Percentiles rank a stretch among this genome's conserved stretches.
phyloP scores from a whole-genome alignment of 2,797 vertebrate species.

The Cossypha caffra region DNA sequence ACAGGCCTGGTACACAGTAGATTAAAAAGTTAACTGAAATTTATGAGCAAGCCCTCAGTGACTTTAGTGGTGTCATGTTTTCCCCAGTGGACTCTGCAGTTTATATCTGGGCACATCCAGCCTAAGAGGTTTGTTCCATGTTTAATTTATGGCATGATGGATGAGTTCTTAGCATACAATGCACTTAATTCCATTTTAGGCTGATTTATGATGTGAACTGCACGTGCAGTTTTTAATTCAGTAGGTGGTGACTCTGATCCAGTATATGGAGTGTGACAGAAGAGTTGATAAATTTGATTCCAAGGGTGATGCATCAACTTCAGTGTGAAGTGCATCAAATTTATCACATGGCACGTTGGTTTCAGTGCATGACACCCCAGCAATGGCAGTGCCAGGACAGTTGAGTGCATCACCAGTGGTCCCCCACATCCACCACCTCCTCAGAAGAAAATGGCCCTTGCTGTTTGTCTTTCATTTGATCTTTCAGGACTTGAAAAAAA shows the following conservation, averaged over 20 bases:
- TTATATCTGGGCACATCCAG: slow-evolving; percentile 9
- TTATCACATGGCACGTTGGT: not conserved
- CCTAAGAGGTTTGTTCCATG: slow-evolving; percentile 11
- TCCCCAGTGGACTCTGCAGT: not conserved
- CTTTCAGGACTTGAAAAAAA: not conserved
- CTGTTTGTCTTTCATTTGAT: not conserved
- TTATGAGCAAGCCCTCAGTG: not conserved
- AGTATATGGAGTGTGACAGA: slow-evolving; percentile 37
- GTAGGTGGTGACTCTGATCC: slow-evolving; percentile 65
- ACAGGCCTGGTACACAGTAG: not conserved
- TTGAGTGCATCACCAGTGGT: not conserved
- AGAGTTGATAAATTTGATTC: slow-evolving; percentile 62
- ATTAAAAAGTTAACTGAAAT: not conserved
- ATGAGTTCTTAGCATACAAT: slow-evolving; percentile 64
- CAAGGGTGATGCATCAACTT: slow-evolving; percentile 59
- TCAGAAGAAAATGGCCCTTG: not conserved
- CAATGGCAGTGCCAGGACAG: not conserved
- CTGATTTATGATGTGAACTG: slow-evolving; percentile 68
- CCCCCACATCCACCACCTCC: not conserved
- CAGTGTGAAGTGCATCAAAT: slow-evolving; percentile 23
- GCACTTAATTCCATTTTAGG: slow-evolving; percentile 66
- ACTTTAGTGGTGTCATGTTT: not conserved
- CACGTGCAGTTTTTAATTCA: slow-evolving; percentile 71
- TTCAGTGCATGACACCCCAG: not conserved
- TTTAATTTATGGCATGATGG: slow-evolving; percentile 66